Base-by-base conservation (phyloP, 2,888 invertebrate species). In the Amaurobius ferox region DNA sequence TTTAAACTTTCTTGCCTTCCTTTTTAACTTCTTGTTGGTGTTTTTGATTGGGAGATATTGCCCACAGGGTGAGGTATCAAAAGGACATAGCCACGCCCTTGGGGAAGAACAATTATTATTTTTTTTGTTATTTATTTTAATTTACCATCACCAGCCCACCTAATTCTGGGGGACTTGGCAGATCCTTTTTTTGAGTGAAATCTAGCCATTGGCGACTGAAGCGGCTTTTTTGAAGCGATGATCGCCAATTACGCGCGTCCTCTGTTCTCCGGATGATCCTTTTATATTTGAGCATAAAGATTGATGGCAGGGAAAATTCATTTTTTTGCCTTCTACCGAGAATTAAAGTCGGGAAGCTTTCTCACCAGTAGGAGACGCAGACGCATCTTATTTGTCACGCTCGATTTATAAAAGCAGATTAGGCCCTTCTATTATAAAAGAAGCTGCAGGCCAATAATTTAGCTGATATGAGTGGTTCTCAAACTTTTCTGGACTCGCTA, bases 151-250 rank as follows among this genome's bases (percentile, higher is more conserved):
- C 40, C 78, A 19, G 68, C 78, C 78, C 70, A 78, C 78, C 39
- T 78, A 68, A 70, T 70, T 70, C 68, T 61, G 35, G 61, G 68
- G 67, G 67, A 66, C 64, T 67, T 66, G 29, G n/a, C 44, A 66
- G 64, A 74, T 13, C 23, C 19, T 64, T 74, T 74, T 74, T 29
- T 30, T 48, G 35, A 13, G 23, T n/a, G 32, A 26, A 39, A 23
- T 16, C 32, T 64, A 28, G 23, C 68, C 48, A 19, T 79, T 79
- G 71, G 79, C 79, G 79, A 79, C 79, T 61, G 23, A n/a, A 23
- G 70, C 79, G 71, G 71, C 48, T n/a, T 79, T 79, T 79, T 79
- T 79, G 79, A 79, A 62, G 44, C 71, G 32, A 48, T 68, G 78
- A 78, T 78, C 79, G 64, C 71, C 40, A 79, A 71, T 79, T 79